These are phyloP conservation scores for Oceanodroma tethys DNA, from an alignment of 2,113 vertebrate species.

Conservation along the genomic window DNA sequence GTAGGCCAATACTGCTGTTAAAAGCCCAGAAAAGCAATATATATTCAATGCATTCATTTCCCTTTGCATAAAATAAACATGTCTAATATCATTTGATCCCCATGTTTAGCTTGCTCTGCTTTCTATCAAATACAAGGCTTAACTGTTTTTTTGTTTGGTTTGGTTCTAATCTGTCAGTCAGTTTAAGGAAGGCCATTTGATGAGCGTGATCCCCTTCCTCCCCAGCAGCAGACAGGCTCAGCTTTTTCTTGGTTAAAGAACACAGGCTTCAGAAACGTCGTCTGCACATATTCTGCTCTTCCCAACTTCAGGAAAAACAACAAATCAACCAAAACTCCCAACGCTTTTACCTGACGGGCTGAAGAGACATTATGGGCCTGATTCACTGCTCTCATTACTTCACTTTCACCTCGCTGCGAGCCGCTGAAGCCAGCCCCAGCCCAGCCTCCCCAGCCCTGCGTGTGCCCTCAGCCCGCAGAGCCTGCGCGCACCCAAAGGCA, in stretches of 20 bases:
- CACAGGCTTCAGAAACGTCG: background rate
- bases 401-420: background rate
- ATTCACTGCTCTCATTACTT: background rate
- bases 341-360: background rate
- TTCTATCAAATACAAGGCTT: background rate
- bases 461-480: background rate
- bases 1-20: background rate
- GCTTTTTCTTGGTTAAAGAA: background rate
- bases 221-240: background rate
- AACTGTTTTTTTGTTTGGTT: background rate
- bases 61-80: background rate
- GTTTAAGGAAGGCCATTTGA: background rate
- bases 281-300: background rate
- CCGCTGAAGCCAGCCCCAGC: background rate
- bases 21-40: background rate
- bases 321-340: background rate
- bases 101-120: background rate
- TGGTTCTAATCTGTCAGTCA: background rate
- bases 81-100: background rate
- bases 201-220: background rate
- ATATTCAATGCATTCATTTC: background rate
- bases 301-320: background rate
- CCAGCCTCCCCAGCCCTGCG: accelerated
- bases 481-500: background rate
- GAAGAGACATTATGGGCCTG: no score